Evolutionary conservation across 2,797 vertebrate species (phyloP).

Genomic region (Clarias platycephalus): DNA sequence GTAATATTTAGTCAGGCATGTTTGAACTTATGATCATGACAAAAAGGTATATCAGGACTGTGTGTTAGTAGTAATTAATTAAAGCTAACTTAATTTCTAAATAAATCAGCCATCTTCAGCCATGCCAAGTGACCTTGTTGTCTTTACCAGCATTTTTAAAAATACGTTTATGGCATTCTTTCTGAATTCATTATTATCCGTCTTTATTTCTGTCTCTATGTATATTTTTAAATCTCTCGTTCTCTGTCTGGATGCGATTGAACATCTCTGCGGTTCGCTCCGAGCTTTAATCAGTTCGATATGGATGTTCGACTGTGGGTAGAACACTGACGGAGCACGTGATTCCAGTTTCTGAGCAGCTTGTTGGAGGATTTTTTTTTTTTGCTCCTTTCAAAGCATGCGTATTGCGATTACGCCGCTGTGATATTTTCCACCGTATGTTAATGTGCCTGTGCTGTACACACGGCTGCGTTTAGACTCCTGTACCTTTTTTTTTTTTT

Average conservation of each 20-base stretch:
- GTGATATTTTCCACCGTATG: slow-evolving; percentile 72
- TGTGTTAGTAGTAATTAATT: neutral
- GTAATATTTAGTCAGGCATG: neutral
- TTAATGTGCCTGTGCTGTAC: slow-evolving; percentile 75
- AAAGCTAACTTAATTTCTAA: neutral
- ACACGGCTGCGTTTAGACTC: slow-evolving; percentile 63
- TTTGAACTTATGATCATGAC: neutral
- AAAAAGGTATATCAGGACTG: neutral
- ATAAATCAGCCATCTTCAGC: neutral
- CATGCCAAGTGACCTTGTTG: neutral
- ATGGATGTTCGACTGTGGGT: slow-evolving; percentile 19
- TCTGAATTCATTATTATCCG: neutral
- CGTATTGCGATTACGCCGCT: slow-evolving; percentile 65
- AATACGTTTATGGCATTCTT: neutral
- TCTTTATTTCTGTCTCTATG: neutral
- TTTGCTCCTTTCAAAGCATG: slow-evolving; percentile 38
- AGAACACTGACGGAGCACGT: slow-evolving; percentile 44
- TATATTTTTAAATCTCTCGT: neutral
- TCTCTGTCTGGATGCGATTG: neutral
- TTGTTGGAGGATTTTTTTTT: slow-evolving; percentile 2
- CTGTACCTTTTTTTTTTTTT: slow-evolving; percentile 46
- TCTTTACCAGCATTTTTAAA: neutral
- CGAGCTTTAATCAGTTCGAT: slow-evolving; percentile 39
- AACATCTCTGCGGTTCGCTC: neutral
- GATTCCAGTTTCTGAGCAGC: slow-evolving; percentile 17